Percentiles rank a stretch among this genome's conserved stretches.
phyloP scores from a whole-genome alignment of 2,113 vertebrate genomes.

The Pandion haliaetus region DNA sequence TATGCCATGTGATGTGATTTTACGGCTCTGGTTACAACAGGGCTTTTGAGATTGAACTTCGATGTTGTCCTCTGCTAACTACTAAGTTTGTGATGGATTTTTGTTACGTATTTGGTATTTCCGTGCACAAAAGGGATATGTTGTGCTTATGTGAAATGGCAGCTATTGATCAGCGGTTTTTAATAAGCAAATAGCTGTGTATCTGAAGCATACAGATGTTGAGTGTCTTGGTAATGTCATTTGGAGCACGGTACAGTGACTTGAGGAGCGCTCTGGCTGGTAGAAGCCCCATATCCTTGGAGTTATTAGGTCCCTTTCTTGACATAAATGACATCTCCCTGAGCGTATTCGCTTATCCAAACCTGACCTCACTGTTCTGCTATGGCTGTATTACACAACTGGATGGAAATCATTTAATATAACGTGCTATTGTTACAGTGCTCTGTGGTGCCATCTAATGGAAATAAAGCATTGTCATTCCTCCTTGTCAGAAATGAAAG shows the following conservation, averaged over 20 bases:
- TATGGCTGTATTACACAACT: not conserved
- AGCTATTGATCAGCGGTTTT: not conserved
- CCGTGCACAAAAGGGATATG: not conserved
- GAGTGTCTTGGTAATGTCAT: not conserved
- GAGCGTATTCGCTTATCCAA: not conserved
- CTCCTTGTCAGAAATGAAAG: not conserved
- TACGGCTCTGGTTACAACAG: not conserved
- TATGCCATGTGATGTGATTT: accelerated
- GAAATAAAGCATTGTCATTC: not conserved
- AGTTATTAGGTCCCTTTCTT: not conserved
- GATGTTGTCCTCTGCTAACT: not conserved
- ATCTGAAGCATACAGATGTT: accelerated
- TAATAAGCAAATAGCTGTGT: not conserved
- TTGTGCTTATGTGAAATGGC: not conserved
- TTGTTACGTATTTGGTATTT: not conserved
- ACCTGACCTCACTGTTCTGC: not conserved
- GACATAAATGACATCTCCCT: not conserved
- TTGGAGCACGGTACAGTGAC: not conserved
- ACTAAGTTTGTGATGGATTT: not conserved
- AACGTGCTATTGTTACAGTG: not conserved
- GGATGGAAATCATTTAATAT: not conserved
- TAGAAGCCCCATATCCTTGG: not conserved
- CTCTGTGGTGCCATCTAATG: constrained; percentile 61
- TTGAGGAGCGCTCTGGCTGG: not conserved
- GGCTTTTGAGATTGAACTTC: not conserved